Evolutionary conservation across 2,113 vertebrate species (phyloP), one percentile per base, ranked within the genome.

Genomic region (Charadrius vociferus): DNA sequence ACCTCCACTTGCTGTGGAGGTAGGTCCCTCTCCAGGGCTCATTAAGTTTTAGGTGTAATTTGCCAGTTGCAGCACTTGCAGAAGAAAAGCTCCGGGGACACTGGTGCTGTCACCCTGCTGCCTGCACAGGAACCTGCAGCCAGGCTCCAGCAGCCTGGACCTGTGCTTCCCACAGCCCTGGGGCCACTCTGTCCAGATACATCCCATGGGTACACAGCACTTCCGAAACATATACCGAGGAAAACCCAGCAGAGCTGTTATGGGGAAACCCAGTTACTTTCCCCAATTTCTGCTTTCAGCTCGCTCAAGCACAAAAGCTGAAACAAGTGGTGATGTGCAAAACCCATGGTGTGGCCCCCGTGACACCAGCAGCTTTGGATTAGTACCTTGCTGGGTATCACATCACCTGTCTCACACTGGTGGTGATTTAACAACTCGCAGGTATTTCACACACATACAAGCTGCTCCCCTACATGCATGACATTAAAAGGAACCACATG

Each of bases 101-200:
- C 19, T 74, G 78, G 11, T 62, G 30, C 43, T 83, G 39, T 73
- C 36, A 82, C 12, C 12, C 15, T 1, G 3, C 26, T 41, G 29
- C 9, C 20, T 37, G 26, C 2, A 1, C 6, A 79, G 52, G 56
- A 81, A 80, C 3, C 17, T 24, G 16, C 4, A 36, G 39, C 17
- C 63, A 81, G 39, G 50, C 30, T 65, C 14, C 63, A 78, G 58
- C 45, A 86, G 58, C 27, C 50, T 55, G 41, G 49, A 59, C 26
- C 13, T n/a, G 30, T 0, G 4, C 36, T 49, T 84, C 78, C 24
- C 32, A 49, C 0, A 0, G 34, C 1, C 1, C 36, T 0, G 1
- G 61, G 49, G 20, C 36, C 36, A 27, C 34, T 27, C 59, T 30
- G 26, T 24, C 32, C 62, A 19, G 11, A 50, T 39, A 45, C 0